phyloP scores from a whole-genome alignment of 2,113 vertebrate species.

The Osmerus mordax region DNA sequence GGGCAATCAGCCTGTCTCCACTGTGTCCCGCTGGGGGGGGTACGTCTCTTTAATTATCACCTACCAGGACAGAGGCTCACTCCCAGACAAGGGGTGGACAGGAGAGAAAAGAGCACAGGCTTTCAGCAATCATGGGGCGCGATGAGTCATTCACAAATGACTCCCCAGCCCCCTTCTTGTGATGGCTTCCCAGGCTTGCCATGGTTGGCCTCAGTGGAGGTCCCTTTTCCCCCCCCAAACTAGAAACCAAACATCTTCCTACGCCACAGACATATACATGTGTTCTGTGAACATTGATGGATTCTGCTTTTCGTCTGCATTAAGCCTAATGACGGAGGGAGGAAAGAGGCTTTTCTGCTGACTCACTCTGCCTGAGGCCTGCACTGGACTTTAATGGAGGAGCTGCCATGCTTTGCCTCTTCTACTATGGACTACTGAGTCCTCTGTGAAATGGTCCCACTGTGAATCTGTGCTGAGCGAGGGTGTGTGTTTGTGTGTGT shows the following conservation, averaged over 20 bases:
- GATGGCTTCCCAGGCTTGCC: constrained; percentile 4
- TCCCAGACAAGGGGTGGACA: not conserved
- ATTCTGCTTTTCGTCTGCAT: constrained; percentile 30
- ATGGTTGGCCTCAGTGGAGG: not conserved
- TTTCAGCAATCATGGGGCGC: constrained; percentile 28
- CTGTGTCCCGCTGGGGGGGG: not conserved
- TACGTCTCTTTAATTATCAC: constrained; percentile 13
- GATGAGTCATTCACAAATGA: constrained; percentile 34
- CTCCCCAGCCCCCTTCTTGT: not conserved
- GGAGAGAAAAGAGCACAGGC: not conserved
- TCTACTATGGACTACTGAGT: constrained; percentile 26
- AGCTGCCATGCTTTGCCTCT: constrained; percentile 30
- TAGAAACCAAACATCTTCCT: no score
- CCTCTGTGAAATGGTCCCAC: constrained; percentile 33
- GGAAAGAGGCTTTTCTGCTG: constrained; percentile 40
- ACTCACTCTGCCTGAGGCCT: constrained; percentile 36
- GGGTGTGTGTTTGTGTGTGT: constrained; percentile 18
- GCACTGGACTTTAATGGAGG: constrained; percentile 33
- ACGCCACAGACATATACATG: not conserved
- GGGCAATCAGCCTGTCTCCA: constrained; percentile 7
- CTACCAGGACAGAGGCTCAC: constrained; percentile 8
- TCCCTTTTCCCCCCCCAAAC: no score
- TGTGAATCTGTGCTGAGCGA: not conserved
- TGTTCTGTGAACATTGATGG: not conserved
- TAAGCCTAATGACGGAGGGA: constrained; percentile 38